Evolutionary conservation across 1,140 invertebrate genomes (phyloP), one percentile per base, ranked within the genome.

Genomic region (Dendroctonus ponderosae): DNA sequence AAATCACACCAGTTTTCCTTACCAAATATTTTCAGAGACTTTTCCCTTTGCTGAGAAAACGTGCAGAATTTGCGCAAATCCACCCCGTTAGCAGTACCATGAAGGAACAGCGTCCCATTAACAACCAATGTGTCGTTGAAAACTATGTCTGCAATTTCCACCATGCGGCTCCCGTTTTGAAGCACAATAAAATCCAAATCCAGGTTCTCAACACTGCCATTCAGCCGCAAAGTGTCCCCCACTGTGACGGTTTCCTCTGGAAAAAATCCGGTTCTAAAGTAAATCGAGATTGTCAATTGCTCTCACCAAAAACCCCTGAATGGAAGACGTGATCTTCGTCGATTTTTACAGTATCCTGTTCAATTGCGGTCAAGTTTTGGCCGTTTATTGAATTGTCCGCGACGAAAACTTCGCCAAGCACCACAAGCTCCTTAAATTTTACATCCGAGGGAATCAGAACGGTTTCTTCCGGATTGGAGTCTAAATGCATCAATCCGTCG

Each of bases 281-380:
- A 48, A n/a, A 42, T 42, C 37, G 8, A 41, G 12, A 7, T 44
- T 42, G 12, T 53, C 6, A 42, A 37, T 41, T 11, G 41, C 52
- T 72, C 57, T 70, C 76, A 82, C 79, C 75, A 74, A 82, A 81
- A 58, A 66, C 71, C 9, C 75, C 77, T 7, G 63, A 40, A 58
- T 74, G 59, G 65, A 82, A 74, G 40, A 71, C 59, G 59, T 76
- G 73, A 44, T 72, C 67, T 54, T 75, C 74, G 71, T 82, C 78
- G 1, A 76, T 68, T 68, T 79, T 78, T 37, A 82, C 79, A 52
- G 77, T 79, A 3, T 77, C 73, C 8, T 66, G 65, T 26, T 75
- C 54, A 6, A 82, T 64, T 48, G 78, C 69, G 0, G 72, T 67
- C 14, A 82, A 52, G 14, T 76, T 71, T 15, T 76, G 67, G 41